Evolutionary conservation across 2,888 invertebrate genomes (phyloP), one percentile per base, ranked within the genome.

Genomic region (Tipula unca): DNA sequence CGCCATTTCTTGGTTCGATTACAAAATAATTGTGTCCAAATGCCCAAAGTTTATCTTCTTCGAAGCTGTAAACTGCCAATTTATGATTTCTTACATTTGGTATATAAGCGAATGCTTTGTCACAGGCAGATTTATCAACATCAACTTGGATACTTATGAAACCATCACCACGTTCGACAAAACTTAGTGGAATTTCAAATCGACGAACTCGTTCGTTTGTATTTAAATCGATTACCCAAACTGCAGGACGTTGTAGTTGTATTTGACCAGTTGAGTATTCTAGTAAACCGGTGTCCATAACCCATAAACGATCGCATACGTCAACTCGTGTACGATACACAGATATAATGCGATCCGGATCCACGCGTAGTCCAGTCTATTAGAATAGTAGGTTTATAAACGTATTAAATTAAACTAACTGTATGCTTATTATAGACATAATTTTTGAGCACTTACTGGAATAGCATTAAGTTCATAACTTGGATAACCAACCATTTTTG

Each of bases 241-340:
- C 92, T 3, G 94, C 92, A 0, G 94, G 93, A 0, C 92, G 92
- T 86, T 93, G 93, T 0, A 94, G 4, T n/a, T 39, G 39, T 20
- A 85, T 10, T 25, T 69, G 88, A 88, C 91, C 89, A 93, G 95
- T 92, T 85, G 94, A 93, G 88, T 94, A 92, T 89, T 96, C 95
- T 85, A 95, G 89, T 42, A 94, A 89, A 1, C 96, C 96, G 0
- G 95, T 95, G 88, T 96, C 96, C 0, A 96, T 93, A 88, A 95
- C 94, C 96, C 96, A 96, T 1, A 96, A 91, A 3, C 96, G 90
- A 82, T 94, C 93, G 87, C 96, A 96, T 0, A 90, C 89, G 89
- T 96, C 96, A 0, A 94, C 93, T 14, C 93, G 92, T 0, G 95
- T 93, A 83, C 96, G 91, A 89, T 96, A 96, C 2, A 95, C 94